These are phyloP conservation scores for Eupeodes luniger DNA, from an alignment of 2,888 invertebrate species.

Conservation along the genomic window DNA sequence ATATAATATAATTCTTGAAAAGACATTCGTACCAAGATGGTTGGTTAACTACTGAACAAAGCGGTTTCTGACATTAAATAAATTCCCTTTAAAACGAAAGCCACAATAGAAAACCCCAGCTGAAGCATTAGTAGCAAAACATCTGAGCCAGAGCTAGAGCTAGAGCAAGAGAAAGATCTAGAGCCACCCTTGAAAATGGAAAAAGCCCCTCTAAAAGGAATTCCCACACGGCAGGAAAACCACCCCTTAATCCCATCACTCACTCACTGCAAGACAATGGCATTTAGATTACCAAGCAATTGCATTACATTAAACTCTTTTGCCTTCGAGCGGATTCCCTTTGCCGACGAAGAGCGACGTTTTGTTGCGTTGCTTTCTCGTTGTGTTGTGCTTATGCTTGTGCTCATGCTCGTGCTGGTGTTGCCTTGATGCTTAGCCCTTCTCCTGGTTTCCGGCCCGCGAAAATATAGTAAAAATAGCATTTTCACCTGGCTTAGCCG, in stretches of 20 bases:
- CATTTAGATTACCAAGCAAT: slow-evolving; percentile 73
- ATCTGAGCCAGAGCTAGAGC: neutral
- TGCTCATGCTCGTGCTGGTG: neutral
- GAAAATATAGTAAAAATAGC: slow-evolving; percentile 65
- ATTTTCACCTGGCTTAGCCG: slow-evolving; percentile 58
- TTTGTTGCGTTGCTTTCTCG: slow-evolving; percentile 27
- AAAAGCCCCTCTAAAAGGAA: slow-evolving; percentile 38
- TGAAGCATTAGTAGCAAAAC: slow-evolving; percentile 4
- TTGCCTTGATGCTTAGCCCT: neutral
- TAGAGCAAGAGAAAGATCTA: no score
- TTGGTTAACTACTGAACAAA: slow-evolving; percentile 60
- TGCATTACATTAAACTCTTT: slow-evolving; percentile 74
- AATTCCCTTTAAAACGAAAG: slow-evolving; percentile 29
- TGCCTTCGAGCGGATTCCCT: slow-evolving; percentile 55
- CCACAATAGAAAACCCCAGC: slow-evolving; percentile 25
- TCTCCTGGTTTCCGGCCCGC: neutral
- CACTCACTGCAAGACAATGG: slow-evolving; percentile 71
- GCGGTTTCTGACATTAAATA: slow-evolving; percentile 35
- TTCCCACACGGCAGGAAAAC: slow-evolving; percentile 39
- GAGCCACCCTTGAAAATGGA: slow-evolving; percentile 9
- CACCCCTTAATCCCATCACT: slow-evolving; percentile 64
- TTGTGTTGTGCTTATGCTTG: neutral
- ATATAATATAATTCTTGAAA: slow-evolving; percentile 23
- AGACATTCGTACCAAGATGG: slow-evolving; percentile 51
- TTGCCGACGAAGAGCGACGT: slow-evolving; percentile 2